These are phyloP conservation scores for Gnathonemus longibarbis DNA, from an alignment of 2,113 vertebrate genomes.

Conservation along the genomic window DNA sequence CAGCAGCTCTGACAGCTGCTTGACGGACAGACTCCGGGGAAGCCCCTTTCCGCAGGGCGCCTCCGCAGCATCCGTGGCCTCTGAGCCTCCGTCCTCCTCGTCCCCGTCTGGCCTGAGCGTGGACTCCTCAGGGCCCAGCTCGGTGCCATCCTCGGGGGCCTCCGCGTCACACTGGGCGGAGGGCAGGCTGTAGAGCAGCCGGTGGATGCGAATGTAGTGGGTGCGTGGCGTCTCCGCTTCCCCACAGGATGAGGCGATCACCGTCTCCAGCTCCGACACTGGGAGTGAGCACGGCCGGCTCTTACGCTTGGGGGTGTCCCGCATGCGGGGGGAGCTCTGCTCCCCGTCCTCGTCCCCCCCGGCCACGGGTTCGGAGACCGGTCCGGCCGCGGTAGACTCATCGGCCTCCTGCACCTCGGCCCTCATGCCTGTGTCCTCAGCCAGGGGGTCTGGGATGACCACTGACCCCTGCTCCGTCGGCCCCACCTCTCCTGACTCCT, in stretches of 20 bases:
- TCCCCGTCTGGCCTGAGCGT: constrained; percentile 52
- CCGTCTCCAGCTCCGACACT: constrained; percentile 89
- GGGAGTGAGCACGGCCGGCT: constrained; percentile 84
- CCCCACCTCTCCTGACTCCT: constrained; percentile 39
- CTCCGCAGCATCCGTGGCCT: constrained; percentile 50
- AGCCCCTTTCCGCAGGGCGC: constrained; percentile 54
- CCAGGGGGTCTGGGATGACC: not conserved
- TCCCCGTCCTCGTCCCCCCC: not conserved
- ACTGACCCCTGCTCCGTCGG: not conserved
- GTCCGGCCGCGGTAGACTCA: not conserved
- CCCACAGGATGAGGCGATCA: constrained; percentile 82
- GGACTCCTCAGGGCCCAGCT: constrained; percentile 34
- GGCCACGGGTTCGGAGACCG: not conserved
- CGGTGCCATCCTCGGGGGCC: constrained; percentile 56
- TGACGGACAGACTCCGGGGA: constrained; percentile 62
- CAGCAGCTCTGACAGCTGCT: constrained; percentile 63
- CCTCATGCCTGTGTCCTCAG: not conserved
- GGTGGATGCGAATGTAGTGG: constrained; percentile 92
- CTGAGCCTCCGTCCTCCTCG: constrained; percentile 50
- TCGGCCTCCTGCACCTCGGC: not conserved
- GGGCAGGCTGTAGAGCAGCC: constrained; percentile 88
- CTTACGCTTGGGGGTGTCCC: constrained; percentile 64
- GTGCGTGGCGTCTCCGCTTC: constrained; percentile 90
- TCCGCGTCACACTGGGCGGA: constrained; percentile 60
- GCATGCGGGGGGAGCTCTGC: constrained; percentile 53